These are phyloP conservation scores for Aphodius granarius DNA, from an alignment of 2,888 invertebrate species.

Conservation along the genomic window DNA sequence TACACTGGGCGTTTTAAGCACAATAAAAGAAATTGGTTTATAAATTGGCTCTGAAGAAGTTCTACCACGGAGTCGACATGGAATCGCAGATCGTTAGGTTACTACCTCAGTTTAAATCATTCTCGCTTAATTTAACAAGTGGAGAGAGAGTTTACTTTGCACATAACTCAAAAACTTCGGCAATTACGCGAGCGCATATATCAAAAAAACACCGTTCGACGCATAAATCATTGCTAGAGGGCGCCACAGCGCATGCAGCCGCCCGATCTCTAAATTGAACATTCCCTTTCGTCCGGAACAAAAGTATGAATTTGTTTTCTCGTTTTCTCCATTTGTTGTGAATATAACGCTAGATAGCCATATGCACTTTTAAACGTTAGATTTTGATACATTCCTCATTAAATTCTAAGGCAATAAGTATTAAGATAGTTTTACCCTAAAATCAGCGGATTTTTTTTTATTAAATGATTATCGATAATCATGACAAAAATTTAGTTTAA, in stretches of 20 bases:
- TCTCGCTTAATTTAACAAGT: constrained; percentile 36
- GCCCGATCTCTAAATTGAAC: constrained; percentile 1
- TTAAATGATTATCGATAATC: no score
- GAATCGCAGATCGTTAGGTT: background rate
- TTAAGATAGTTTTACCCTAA: no score
- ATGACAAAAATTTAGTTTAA: no score
- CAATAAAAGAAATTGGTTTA: background rate
- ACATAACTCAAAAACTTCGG: constrained; percentile 41
- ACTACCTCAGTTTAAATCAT: constrained; percentile 17
- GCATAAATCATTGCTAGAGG: constrained; percentile 30
- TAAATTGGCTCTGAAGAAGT: background rate
- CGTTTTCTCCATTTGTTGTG: no score
- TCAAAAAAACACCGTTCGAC: constrained; percentile 34
- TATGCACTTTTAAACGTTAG: no score
- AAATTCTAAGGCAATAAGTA: no score
- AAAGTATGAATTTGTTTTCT: no score
- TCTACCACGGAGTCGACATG: background rate
- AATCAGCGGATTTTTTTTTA: no score
- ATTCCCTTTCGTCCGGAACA: constrained; percentile 7
- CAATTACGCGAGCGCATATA: constrained; percentile 40
- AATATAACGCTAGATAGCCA: no score
- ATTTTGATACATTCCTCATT: no score
- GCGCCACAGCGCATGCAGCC: constrained; percentile 17
- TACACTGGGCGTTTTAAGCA: no score
- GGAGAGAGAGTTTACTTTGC: constrained; percentile 33